Evolutionary conservation across 2,113 vertebrate genomes (phyloP).

Genomic region (Eulemur macaco): DNA sequence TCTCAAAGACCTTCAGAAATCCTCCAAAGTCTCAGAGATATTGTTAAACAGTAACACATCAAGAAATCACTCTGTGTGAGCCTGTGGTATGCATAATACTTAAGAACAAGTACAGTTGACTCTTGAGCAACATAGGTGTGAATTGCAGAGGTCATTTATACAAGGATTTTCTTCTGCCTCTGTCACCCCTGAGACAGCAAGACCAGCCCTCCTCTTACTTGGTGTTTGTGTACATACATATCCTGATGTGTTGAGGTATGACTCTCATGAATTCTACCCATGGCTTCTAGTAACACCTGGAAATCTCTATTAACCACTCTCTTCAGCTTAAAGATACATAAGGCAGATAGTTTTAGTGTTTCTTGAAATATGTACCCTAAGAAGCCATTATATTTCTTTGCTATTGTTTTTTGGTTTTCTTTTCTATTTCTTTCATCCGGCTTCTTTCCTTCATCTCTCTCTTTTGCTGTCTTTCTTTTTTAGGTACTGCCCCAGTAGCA

Average conservation of each 20-base stretch:
- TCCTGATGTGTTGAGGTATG: neutral
- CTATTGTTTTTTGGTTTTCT: neutral
- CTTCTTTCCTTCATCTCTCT: neutral
- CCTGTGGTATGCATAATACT: neutral
- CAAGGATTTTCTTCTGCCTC: neutral
- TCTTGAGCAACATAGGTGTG: neutral
- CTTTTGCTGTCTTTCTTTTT: neutral
- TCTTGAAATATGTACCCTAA: neutral
- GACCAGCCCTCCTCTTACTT: neutral
- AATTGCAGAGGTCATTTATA: neutral
- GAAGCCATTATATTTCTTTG: neutral
- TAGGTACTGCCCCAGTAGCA: neutral
- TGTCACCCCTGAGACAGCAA: neutral
- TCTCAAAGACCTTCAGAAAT: neutral
- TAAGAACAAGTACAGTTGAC: neutral
- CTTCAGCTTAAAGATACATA: neutral
- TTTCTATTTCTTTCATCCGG: neutral
- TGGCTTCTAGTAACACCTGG: neutral
- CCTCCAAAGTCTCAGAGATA: neutral
- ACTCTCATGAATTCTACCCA: neutral
- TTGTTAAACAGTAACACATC: neutral
- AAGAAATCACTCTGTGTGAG: neutral
- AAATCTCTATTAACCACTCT: neutral
- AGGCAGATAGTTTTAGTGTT: neutral
- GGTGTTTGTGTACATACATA: neutral